These are phyloP conservation scores for Cydia strobilella DNA, from an alignment of 1,140 invertebrate species.

Conservation along the genomic window DNA sequence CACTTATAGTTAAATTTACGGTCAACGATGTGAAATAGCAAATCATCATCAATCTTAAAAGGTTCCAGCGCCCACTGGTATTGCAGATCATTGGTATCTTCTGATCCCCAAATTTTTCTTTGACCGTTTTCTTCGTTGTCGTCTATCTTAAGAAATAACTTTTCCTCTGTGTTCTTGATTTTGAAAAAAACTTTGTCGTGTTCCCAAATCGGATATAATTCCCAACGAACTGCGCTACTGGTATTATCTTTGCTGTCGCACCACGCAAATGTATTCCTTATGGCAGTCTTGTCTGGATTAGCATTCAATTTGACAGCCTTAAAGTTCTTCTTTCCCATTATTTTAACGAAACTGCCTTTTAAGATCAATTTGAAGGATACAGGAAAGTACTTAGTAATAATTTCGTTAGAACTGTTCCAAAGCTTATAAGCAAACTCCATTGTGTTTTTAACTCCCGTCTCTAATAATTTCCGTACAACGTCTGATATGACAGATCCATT, in stretches of 20 bases:
- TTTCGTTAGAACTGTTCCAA: conserved; percentile 38
- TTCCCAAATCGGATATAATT: conserved; percentile 39
- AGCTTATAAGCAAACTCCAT: conserved; percentile 43
- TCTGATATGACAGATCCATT: conserved; percentile 33
- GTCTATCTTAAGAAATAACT: conserved; percentile 42
- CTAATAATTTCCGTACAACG: conserved; percentile 37
- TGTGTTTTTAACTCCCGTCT: conserved; percentile 33
- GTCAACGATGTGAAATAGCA: conserved; percentile 40
- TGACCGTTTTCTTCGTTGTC: conserved; percentile 28
- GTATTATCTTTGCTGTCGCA: conserved; percentile 40
- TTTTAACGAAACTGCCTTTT: conserved; percentile 38
- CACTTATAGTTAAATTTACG: conserved; percentile 35
- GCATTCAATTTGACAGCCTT: conserved; percentile 42
- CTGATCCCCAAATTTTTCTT: conserved; percentile 36
- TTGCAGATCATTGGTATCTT: conserved; percentile 21
- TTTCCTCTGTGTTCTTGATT: conserved; percentile 36
- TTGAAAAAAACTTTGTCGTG: conserved; percentile 42
- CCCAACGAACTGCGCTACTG: conserved; percentile 40
- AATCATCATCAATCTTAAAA: conserved; percentile 28
- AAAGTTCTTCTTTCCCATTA: conserved; percentile 39
- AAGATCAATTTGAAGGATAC: conserved; percentile 39
- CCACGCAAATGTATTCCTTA: conserved; percentile 39
- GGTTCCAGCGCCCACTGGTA: conserved; percentile 38
- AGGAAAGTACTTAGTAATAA: conserved; percentile 43
- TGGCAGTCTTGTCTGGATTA: conserved; percentile 19